Percentiles rank a stretch among this genome's conserved stretches.
Conservation (phyloP, 64 coral and sea anemone species). For the Actinia equina region DNA sequence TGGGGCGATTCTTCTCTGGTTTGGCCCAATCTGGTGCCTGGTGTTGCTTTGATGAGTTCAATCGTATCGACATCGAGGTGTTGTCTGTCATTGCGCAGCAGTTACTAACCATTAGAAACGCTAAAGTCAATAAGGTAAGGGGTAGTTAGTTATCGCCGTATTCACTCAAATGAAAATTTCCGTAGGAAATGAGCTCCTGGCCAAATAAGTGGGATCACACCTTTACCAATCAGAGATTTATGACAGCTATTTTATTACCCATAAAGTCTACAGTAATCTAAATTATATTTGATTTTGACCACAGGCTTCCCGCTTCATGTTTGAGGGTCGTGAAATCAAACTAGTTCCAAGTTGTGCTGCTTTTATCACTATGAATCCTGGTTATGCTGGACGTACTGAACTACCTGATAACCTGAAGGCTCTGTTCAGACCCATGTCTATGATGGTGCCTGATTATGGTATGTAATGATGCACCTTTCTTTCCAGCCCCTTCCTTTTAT, state of each 20-base stretch:
- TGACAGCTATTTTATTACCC: no score
- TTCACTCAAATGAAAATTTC: no score
- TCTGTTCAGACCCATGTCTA: conserved; percentile 98
- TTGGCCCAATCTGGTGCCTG: conserved; percentile 95
- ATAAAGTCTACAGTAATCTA: background rate
- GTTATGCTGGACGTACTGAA: conserved; percentile 96
- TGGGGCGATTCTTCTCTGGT: conserved; percentile 98
- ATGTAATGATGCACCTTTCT: background rate
- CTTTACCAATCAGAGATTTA: no score
- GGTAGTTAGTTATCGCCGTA: background rate
- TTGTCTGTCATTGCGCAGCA: conserved; percentile 98
- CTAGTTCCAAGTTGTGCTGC: conserved; percentile 92
- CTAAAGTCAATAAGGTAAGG: conserved; percentile 85
- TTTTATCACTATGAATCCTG: conserved; percentile 99
- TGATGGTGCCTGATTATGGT: conserved; percentile 99
- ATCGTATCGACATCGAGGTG: conserved; percentile 98
- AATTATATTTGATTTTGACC: background rate
- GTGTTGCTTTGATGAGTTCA: conserved; percentile 99
- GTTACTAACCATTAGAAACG: conserved; percentile 91
- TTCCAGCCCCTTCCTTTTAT: no score
- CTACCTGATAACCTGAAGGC: conserved; percentile 98
- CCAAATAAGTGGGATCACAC: no score
- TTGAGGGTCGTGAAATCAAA: conserved; percentile 96
- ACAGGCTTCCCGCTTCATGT: conserved; percentile 97
- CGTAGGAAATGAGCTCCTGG: no score